phyloP scores from a whole-genome alignment of 2,888 invertebrate genomes.

The Malthinus seriepunctatus region DNA sequence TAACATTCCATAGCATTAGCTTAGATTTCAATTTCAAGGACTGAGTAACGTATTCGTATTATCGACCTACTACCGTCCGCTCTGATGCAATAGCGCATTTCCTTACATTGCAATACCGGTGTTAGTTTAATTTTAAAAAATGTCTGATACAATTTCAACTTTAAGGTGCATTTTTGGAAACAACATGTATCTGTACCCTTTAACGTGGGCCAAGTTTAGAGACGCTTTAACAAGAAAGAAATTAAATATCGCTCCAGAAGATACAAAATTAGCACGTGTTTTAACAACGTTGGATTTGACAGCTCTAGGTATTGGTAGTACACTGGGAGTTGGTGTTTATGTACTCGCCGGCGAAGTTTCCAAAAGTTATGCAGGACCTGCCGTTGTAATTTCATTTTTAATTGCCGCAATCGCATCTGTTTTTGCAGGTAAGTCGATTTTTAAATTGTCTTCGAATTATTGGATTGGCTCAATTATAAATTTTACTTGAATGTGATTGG shows the following conservation, averaged over 20 bases:
- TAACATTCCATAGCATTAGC: no score
- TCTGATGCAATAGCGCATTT: slow-evolving; percentile 1
- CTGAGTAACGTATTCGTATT: no score
- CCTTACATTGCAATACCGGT: not conserved
- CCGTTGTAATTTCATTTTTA: slow-evolving; percentile 84
- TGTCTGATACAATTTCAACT: slow-evolving; percentile 12
- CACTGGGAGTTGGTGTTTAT: slow-evolving; percentile 89
- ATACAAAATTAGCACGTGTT: slow-evolving; percentile 67
- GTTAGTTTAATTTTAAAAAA: slow-evolving; percentile 1
- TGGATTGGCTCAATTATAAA: not conserved
- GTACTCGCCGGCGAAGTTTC: slow-evolving; percentile 86
- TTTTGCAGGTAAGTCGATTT: slow-evolving; percentile 72
- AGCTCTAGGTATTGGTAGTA: slow-evolving; percentile 79
- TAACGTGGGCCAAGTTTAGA: slow-evolving; percentile 39
- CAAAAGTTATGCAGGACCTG: slow-evolving; percentile 80
- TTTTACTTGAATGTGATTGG: not conserved
- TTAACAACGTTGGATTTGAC: slow-evolving; percentile 82
- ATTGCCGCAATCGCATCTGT: slow-evolving; percentile 89
- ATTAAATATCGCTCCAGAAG: slow-evolving; percentile 49
- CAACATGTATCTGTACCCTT: slow-evolving; percentile 27
- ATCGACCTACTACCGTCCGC: not conserved
- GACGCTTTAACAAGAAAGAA: slow-evolving; percentile 53
- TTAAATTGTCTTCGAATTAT: not conserved
- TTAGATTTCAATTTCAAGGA: no score
- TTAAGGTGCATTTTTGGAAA: slow-evolving; percentile 4